Conservation (phyloP, 2,113 vertebrate species). For the Equus przewalskii region DNA sequence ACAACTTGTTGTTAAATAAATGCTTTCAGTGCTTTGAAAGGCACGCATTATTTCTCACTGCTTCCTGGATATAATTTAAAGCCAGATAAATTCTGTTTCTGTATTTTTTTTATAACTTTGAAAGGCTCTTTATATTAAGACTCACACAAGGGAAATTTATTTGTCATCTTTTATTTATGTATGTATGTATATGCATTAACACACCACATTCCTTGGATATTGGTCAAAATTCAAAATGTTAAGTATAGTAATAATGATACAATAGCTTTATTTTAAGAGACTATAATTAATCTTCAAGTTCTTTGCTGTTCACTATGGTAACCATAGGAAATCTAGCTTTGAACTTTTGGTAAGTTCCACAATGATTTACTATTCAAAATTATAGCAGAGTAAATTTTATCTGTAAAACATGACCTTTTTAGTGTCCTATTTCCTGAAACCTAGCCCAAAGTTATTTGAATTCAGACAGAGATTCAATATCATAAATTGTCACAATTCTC, state of each 20-base stretch:
- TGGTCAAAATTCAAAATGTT: conserved; percentile 56
- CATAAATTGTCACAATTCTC: conserved; percentile 57
- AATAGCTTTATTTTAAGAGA: conserved; percentile 68
- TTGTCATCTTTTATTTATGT: conserved; percentile 69
- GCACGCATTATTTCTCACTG: background rate
- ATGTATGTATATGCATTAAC: conserved; percentile 53
- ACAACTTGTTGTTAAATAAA: conserved; percentile 51
- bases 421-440: conserved; percentile 73
- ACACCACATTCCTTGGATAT: background rate
- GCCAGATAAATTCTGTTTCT: conserved; percentile 16
- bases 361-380: conserved; percentile 79
- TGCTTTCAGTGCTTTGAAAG: background rate
- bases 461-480: conserved; percentile 49
- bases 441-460: conserved; percentile 60
- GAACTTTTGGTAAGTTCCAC: conserved; percentile 49
- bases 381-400: conserved; percentile 77
- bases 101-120: background rate
- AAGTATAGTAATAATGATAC: conserved; percentile 37
- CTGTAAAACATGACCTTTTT: conserved; percentile 78
- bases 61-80: conserved; percentile 39
- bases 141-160: conserved; percentile 51
- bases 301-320: conserved; percentile 57
- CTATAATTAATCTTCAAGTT: conserved; percentile 71
- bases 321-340: conserved; percentile 49
- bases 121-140: conserved; percentile 45